Percentiles rank a stretch among this genome's conserved stretches.
These are phyloP conservation scores for Rhegmatorhina hoffmannsi DNA, from an alignment of 2,113 vertebrate species.

Conservation along the genomic window DNA sequence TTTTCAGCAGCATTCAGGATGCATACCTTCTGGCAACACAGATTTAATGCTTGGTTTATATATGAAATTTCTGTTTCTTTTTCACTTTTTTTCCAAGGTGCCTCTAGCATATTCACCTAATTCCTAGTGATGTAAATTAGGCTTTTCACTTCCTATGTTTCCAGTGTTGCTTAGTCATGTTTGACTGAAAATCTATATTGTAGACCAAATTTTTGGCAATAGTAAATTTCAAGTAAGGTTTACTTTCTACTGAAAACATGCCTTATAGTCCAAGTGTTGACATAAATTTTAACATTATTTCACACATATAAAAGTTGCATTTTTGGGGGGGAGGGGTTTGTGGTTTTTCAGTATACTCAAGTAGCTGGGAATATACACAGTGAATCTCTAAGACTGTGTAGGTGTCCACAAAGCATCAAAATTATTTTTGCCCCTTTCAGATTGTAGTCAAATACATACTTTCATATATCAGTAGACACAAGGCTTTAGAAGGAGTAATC, in stretches of 20 bases:
- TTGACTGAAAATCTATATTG: neutral
- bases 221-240: neutral
- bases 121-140: neutral
- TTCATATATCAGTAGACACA: neutral
- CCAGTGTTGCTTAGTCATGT: neutral
- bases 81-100: neutral
- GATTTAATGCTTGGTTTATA: neutral
- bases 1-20: neutral
- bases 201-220: neutral
- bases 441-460: neutral
- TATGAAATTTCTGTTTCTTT: neutral
- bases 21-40: neutral
- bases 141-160: neutral
- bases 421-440: neutral
- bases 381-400: neutral
- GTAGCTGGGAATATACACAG: neutral
- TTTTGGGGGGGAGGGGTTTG: neutral
- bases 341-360: neutral
- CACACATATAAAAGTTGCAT: neutral
- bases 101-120: neutral
- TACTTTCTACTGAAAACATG: neutral
- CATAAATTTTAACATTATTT: neutral
- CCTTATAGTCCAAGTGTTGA: neutral
- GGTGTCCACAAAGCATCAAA: neutral
- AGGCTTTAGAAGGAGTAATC: neutral